phyloP scores from a whole-genome alignment of 2,113 vertebrate genomes.

The Trinectes maculatus region DNA sequence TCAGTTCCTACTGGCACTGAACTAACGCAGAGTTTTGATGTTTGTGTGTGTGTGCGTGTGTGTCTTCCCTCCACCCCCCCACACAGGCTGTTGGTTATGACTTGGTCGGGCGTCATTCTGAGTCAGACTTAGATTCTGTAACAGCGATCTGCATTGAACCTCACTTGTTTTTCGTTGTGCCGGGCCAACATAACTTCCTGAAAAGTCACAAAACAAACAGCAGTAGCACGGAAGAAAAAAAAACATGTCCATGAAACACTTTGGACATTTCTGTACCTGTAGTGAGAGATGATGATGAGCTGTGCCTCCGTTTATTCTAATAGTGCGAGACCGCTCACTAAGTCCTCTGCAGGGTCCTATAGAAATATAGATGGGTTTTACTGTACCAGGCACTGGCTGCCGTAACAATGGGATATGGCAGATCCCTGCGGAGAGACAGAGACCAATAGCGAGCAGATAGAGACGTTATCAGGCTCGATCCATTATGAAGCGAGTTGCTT shows the following conservation, averaged over 20 bases:
- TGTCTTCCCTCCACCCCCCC: slow-evolving; percentile 4
- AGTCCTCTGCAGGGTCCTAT: background rate
- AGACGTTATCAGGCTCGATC: slow-evolving; percentile 40
- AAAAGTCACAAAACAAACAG: too few relatives aligned
- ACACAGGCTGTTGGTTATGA: slow-evolving; percentile 22
- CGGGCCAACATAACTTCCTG: too few relatives aligned
- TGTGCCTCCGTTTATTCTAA: background rate
- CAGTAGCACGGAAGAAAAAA: too few relatives aligned
- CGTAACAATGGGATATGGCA: slow-evolving; percentile 32
- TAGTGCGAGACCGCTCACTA: background rate
- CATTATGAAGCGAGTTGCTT: slow-evolving; percentile 32
- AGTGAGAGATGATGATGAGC: background rate
- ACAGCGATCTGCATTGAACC: background rate
- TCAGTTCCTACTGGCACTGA: slow-evolving; percentile 7
- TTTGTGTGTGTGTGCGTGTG: background rate
- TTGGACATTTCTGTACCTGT: background rate
- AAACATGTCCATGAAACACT: background rate
- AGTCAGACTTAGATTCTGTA: slow-evolving; percentile 18
- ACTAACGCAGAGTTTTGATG: background rate
- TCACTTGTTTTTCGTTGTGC: background rate
- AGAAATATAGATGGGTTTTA: slow-evolving; percentile 8
- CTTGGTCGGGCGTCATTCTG: slow-evolving; percentile 56
- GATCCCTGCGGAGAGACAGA: slow-evolving; percentile 36
- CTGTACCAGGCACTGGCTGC: slow-evolving; percentile 41
- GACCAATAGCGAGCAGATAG: slow-evolving; percentile 18